A percentile compares a stretch with the other conserved stretches of the same genome.
Conservation (phyloP, 2,113 vertebrate genomes). For the Hassar affinis region DNA sequence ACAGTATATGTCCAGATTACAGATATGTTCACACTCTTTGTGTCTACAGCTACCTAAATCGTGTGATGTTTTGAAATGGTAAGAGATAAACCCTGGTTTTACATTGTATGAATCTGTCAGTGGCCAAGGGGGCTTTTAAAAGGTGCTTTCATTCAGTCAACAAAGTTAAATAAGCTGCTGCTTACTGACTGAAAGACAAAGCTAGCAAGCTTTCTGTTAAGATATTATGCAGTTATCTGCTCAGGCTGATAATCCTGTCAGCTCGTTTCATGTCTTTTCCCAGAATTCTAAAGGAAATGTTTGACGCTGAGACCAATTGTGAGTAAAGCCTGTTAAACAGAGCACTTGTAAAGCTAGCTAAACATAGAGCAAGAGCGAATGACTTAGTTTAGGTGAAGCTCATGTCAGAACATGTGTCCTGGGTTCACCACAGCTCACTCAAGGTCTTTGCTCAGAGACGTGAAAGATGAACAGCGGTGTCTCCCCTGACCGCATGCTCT, state of each 20-base stretch:
- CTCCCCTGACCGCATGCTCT: slow-evolving; percentile 2
- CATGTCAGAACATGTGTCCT: background rate
- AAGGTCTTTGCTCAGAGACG: slow-evolving; percentile 10
- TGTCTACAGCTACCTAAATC: slow-evolving; percentile 28
- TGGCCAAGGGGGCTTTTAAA: slow-evolving; percentile 20
- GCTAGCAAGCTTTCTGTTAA: slow-evolving; percentile 15
- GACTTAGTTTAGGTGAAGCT: slow-evolving; percentile 4
- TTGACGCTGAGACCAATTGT: slow-evolving; percentile 2
- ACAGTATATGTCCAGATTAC: background rate
- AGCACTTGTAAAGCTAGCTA: slow-evolving; percentile 10
- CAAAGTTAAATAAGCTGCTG: slow-evolving; percentile 12
- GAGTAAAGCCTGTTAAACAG: slow-evolving; percentile 10
- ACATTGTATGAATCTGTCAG: slow-evolving; percentile 28
- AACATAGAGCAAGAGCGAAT: background rate
- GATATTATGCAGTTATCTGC: slow-evolving; percentile 17
- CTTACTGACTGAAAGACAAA: slow-evolving; percentile 18
- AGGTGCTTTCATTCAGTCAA: slow-evolving; percentile 22
- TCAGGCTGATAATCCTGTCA: slow-evolving; percentile 14
- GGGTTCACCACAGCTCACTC: slow-evolving; percentile 1
- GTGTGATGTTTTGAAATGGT: slow-evolving; percentile 24
- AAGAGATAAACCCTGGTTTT: slow-evolving; percentile 27
- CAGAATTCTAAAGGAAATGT: background rate
- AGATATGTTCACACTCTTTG: slow-evolving; percentile 19
- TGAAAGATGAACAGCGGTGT: slow-evolving; percentile 18
- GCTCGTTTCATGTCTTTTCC: slow-evolving; percentile 25